These are phyloP conservation scores for Allenopithecus nigroviridis DNA, from an alignment of 2,797 vertebrate species.

Conservation along the genomic window DNA sequence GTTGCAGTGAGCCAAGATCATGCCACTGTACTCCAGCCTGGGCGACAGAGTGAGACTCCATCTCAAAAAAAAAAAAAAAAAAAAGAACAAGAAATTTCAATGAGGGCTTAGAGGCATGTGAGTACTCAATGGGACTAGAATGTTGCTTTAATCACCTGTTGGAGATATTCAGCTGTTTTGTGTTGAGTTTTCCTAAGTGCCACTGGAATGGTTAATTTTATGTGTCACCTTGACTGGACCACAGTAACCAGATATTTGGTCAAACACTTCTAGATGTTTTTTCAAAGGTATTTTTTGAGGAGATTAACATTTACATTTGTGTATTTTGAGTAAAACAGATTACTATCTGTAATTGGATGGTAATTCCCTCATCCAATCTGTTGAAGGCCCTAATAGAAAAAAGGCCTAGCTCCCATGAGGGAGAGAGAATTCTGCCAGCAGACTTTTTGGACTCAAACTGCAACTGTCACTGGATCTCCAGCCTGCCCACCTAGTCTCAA, in stretches of 20 bases:
- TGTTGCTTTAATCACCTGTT: neutral
- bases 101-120: too few relatives aligned
- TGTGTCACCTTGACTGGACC: neutral
- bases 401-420: neutral
- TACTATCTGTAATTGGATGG: neutral
- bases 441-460: neutral
- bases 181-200: neutral
- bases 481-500: neutral
- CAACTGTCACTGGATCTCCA: neutral
- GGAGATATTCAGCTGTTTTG: neutral
- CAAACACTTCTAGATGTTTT: neutral
- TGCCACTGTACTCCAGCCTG: neutral
- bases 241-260: neutral
- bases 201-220: neutral
- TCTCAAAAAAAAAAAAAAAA: neutral
- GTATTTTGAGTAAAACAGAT: neutral
- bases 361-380: neutral
- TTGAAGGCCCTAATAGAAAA: neutral
- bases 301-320: neutral
- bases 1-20: too few relatives aligned
- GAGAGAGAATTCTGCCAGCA: neutral
- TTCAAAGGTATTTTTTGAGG: neutral
- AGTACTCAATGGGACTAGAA: neutral
- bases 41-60: neutral
- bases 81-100: neutral